Conservation (phyloP, 2,797 vertebrate species). For the Remorina albescens region DNA sequence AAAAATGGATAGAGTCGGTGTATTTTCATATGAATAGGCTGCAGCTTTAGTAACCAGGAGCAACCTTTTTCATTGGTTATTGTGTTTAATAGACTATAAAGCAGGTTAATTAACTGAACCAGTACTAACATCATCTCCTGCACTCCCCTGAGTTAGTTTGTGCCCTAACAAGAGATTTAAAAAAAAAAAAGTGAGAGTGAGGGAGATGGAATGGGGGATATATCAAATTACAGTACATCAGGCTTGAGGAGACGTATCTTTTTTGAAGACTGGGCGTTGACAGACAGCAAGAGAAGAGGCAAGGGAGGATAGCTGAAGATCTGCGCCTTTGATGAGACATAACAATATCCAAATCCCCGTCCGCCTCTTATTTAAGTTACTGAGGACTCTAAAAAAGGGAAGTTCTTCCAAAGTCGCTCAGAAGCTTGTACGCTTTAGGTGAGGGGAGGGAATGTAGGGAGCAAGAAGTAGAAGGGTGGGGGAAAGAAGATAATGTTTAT, state of each 20-base stretch:
- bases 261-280: constrained; percentile 83
- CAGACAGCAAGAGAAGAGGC: constrained; percentile 82
- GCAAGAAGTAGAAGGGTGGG: constrained; percentile 69
- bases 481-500: constrained; percentile 86
- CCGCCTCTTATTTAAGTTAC: constrained; percentile 87
- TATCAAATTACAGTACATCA: constrained; percentile 82
- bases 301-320: constrained; percentile 80
- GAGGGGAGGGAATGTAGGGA: constrained; percentile 79
- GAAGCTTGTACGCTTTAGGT: constrained; percentile 86
- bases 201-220: constrained; percentile 44
- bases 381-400: constrained; percentile 84
- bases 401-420: constrained; percentile 88
- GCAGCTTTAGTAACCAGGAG: constrained; percentile 32
- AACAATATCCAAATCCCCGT: constrained; percentile 88
- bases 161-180: constrained; percentile 69
- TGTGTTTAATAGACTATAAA: constrained; percentile 48
- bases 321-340: constrained; percentile 86
- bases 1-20: background rate
- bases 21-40: background rate
- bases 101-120: constrained; percentile 52
- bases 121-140: constrained; percentile 52
- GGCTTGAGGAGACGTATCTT: constrained; percentile 77
- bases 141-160: constrained; percentile 63
- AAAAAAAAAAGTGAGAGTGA: constrained; percentile 29
- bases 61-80: constrained; percentile 38